Conservation (phyloP, 2,888 invertebrate species). For the Cancer borealis region DNA sequence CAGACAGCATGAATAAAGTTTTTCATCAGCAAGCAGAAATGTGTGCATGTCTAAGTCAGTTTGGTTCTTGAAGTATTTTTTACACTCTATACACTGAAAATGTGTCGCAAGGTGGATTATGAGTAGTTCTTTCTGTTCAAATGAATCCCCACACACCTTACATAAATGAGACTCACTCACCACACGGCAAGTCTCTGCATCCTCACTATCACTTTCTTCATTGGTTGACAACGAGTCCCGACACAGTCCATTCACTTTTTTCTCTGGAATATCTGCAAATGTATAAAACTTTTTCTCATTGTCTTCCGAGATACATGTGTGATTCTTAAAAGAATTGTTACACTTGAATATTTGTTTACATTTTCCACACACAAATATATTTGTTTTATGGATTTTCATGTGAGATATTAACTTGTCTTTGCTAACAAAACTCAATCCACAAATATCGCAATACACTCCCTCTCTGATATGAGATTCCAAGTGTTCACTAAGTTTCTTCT, state of each 20-base stretch:
- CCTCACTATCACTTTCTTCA: conserved; percentile 13
- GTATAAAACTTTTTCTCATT: conserved; percentile 16
- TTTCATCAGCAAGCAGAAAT: conserved; percentile 42
- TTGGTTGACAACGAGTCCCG: neutral
- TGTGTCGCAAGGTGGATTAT: neutral
- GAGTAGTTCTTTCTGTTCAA: neutral
- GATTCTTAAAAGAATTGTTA: conserved; percentile 6
- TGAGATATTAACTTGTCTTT: conserved; percentile 1
- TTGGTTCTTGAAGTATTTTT: conserved; percentile 45
- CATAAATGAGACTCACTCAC: neutral
- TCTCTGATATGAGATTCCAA: neutral
- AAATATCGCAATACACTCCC: neutral
- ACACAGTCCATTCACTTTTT: neutral
- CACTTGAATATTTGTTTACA: conserved; percentile 17
- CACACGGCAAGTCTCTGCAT: neutral
- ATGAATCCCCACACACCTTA: conserved; percentile 42
- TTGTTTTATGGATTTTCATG: conserved; percentile 7
- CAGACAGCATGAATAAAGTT: conserved; percentile 12
- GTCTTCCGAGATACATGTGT: neutral
- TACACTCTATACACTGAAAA: conserved; percentile 52
- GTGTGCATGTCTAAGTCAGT: conserved; percentile 26
- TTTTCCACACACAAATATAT: conserved; percentile 25
- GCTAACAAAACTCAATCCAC: neutral
- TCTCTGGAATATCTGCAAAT: neutral
- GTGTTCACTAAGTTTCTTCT: neutral